Evolutionary conservation across 2,797 vertebrate species (phyloP).

Genomic region (Lacerta bilineata): DNA sequence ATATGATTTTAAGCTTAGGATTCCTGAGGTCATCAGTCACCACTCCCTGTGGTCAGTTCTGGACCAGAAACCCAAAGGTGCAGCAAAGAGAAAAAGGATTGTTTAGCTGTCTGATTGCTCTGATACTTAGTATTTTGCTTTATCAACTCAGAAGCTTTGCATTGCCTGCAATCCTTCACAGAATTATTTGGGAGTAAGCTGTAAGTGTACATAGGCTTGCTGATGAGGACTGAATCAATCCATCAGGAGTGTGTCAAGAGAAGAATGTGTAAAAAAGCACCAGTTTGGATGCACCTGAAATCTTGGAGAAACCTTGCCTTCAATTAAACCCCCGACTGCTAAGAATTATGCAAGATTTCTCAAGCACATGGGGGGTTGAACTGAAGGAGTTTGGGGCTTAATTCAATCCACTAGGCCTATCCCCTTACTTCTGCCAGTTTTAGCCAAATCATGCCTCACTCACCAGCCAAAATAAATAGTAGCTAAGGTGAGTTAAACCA

Average conservation of each 20-base stretch:
- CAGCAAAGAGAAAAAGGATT: neutral
- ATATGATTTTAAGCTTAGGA: no score
- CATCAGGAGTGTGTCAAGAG: neutral
- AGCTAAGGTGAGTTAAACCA: neutral
- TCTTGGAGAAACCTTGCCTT: neutral
- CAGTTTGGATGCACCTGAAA: neutral
- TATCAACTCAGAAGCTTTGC: no score
- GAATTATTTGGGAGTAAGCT: neutral
- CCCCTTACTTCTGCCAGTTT: neutral
- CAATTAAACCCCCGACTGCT: no score
- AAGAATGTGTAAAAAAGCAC: neutral
- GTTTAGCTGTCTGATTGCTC: neutral
- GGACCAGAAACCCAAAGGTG: no score
- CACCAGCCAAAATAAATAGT: neutral
- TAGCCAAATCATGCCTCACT: neutral
- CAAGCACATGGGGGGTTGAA: no score
- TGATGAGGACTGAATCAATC: neutral
- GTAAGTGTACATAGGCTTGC: neutral
- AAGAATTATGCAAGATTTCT: no score
- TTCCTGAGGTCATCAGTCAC: no score
- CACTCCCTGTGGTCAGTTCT: neutral
- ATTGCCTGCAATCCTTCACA: neutral
- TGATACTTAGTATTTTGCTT: no score
- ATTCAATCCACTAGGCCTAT: neutral
- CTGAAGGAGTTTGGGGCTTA: neutral